Base-by-base conservation (phyloP, 2,797 vertebrate species). In the Bovichtus variegatus region DNA sequence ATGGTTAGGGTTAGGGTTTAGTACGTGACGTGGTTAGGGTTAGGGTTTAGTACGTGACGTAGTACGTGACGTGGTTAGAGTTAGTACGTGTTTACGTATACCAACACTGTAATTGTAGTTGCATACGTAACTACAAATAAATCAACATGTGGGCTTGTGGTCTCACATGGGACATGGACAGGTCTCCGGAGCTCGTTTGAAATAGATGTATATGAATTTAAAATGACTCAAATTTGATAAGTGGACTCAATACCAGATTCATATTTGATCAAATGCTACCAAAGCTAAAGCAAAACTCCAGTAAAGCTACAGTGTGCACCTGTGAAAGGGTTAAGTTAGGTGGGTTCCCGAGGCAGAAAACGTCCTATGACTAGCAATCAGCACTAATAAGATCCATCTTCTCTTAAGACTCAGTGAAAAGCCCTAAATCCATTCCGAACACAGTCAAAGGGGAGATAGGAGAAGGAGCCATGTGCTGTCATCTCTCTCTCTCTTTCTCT, bases 351-450 rank as follows among this genome's bases (percentile, higher is more conserved):
- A 92, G 93, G 94, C 90, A 91, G 92, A 94, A 91, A 88, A 95
- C 94, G 88, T 93, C 95, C 96, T 87, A 91, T 94, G 97, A 96
- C 97, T 97, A 94, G 94, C 95, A 96, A 96, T 97, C 95, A 96
- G 95, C 82, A 83, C 94, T 97, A 98, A 98, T 97, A 97, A 97
- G 96, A 98, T 97, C 96, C 95, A 92, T 95, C 95, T 96, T 93
- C 95, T 94, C 92, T 96, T 95, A 95, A 96, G 96, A 96, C 95
- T 96, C 93, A 84, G 95, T 93, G 96, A 96, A 94, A 97, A 97
- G 96, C 96, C 95, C 95, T 97, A 96, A 94, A 98, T 98, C 96
- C 97, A 96, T 96, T 94, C 94, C 34, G 90, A 96, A 95, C 96
- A 94, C 96, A 96, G 96, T 97, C 96, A 97, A 98, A 98, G 96